phyloP scores from a whole-genome alignment of 2,113 vertebrate genomes.

The Mastomys natalensis region DNA sequence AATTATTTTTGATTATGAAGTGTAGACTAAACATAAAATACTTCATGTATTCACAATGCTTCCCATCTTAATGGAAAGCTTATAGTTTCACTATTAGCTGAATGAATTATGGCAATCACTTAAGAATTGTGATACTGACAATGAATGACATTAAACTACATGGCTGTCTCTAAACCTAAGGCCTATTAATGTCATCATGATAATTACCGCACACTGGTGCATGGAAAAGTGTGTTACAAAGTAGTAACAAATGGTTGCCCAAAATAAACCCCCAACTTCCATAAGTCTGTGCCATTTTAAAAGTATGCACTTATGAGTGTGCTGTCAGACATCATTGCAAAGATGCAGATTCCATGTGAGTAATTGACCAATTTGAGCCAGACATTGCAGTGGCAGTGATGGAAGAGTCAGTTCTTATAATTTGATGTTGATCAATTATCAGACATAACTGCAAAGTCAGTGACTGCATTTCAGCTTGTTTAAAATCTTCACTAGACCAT shows the following conservation, averaged over 20 bases:
- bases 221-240: neutral
- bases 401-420: slow-evolving; percentile 84
- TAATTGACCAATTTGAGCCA: slow-evolving; percentile 60
- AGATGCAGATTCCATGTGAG: slow-evolving; percentile 34
- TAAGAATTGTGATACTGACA: slow-evolving; percentile 50
- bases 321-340: slow-evolving; percentile 13
- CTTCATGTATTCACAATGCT: neutral
- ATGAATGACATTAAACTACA: neutral
- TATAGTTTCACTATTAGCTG: slow-evolving; percentile 7
- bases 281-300: neutral
- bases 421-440: slow-evolving; percentile 84
- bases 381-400: slow-evolving; percentile 74
- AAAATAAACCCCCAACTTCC: neutral
- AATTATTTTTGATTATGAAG: slow-evolving; percentile 33
- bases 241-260: slow-evolving; percentile 13
- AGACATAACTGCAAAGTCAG: slow-evolving; percentile 88
- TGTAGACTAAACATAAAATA: slow-evolving; percentile 14
- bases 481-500: slow-evolving; percentile 86
- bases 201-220: neutral
- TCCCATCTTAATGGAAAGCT: slow-evolving; percentile 50
- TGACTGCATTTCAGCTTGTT: slow-evolving; percentile 82
- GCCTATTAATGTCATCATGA: neutral
- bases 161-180: slow-evolving; percentile 36
- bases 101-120: slow-evolving; percentile 53
- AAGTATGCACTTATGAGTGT: neutral